These are phyloP conservation scores for Phrynosoma platyrhinos DNA, from an alignment of 2,113 vertebrate species.

Conservation along the genomic window DNA sequence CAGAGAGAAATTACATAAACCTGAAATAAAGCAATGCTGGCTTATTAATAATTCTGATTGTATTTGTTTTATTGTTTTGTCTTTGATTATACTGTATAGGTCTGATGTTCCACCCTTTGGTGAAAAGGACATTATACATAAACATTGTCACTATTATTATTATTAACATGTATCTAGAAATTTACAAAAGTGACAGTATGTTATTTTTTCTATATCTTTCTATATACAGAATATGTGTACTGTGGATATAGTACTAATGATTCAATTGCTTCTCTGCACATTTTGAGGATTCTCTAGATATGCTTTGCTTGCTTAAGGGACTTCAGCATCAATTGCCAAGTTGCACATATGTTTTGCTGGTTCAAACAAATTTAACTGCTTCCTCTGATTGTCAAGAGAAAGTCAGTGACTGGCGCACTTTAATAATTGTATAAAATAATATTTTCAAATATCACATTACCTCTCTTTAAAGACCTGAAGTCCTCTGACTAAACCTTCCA, in stretches of 20 bases:
- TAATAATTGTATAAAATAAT: not conserved
- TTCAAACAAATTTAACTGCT: not conserved
- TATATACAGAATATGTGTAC: not conserved
- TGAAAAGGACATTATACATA: too few relatives aligned
- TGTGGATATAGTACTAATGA: not conserved
- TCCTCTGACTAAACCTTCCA: conserved; percentile 93
- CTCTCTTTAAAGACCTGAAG: conserved; percentile 96
- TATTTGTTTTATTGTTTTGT: too few relatives aligned
- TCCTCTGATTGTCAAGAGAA: conserved; percentile 12
- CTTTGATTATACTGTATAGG: too few relatives aligned
- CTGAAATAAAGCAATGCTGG: not conserved
- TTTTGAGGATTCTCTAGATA: not conserved
- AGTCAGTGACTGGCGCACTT: not conserved
- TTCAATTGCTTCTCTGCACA: not conserved
- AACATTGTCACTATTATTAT: too few relatives aligned
- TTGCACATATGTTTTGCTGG: accelerated
- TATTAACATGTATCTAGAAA: not conserved
- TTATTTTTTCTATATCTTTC: not conserved
- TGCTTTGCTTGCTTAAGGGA: not conserved
- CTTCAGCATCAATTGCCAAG: not conserved
- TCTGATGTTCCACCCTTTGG: too few relatives aligned
- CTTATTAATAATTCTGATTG: not conserved
- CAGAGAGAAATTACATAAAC: not conserved
- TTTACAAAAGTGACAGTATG: not conserved
- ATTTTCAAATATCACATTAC: conserved; percentile 69